Conservation (phyloP, 2,888 invertebrate genomes). For the Epiblema foenella region DNA sequence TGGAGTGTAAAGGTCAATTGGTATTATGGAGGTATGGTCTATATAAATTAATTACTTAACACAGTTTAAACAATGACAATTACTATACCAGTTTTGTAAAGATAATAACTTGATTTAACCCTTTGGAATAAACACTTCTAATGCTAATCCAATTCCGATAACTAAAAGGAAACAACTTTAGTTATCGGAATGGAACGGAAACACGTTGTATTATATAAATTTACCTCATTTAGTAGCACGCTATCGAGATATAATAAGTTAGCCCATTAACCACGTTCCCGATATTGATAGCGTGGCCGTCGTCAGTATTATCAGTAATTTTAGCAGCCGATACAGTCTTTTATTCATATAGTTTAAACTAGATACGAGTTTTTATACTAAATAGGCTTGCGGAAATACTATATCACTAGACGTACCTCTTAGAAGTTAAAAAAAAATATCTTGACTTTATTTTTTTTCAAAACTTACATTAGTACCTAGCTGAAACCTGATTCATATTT, state of each 20-base stretch:
- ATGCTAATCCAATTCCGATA: too few species aligned
- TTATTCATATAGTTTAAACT: not conserved
- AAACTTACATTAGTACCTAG: too few species aligned
- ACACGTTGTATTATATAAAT: constrained; percentile 19
- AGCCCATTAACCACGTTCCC: constrained; percentile 42
- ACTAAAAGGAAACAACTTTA: not conserved
- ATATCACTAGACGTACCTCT: not conserved
- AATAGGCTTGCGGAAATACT: not conserved
- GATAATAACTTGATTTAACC: not conserved
- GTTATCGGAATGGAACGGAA: not conserved
- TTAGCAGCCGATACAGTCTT: constrained; percentile 4
- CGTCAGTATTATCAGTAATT: constrained; percentile 27
- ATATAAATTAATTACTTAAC: too few species aligned
- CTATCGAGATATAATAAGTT: constrained; percentile 43
- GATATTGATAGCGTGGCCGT: constrained; percentile 39
- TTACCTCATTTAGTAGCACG: constrained; percentile 39
- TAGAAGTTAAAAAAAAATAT: too few species aligned
- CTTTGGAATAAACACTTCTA: not conserved
- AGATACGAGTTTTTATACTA: not conserved
- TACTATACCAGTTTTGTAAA: not conserved
- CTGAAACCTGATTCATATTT: too few species aligned
- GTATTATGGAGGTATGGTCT: too few species aligned
- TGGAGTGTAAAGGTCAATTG: too few species aligned
- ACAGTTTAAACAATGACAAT: not conserved
- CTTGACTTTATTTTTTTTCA: too few species aligned